Percentiles rank a stretch among this genome's conserved stretches.
Conservation (phyloP, 2,797 vertebrate genomes). For the Clarias pachynema region DNA sequence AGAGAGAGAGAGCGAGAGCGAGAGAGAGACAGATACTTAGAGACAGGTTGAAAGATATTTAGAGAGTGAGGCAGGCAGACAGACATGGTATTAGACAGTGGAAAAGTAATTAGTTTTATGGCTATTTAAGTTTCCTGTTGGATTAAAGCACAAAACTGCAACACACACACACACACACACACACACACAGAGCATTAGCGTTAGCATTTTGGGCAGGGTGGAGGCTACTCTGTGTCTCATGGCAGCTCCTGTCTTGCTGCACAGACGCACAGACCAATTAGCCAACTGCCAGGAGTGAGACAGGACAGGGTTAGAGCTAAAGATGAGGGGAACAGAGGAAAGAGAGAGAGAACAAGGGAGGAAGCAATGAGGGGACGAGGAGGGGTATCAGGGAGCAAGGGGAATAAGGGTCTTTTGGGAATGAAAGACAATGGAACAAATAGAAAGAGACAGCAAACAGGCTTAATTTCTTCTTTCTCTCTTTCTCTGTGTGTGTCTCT, state of each 20-base stretch:
- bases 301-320: constrained; percentile 62
- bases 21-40: not conserved
- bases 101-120: constrained; percentile 17
- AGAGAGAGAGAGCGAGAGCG: not conserved
- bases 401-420: constrained; percentile 9
- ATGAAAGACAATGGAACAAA: not conserved
- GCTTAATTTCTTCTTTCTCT: not conserved
- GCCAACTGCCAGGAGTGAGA: constrained; percentile 63
- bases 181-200: not conserved
- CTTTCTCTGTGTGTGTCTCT: not conserved
- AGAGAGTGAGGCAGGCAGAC: not conserved
- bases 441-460: not conserved
- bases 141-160: constrained; percentile 15
- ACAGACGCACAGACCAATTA: constrained; percentile 77
- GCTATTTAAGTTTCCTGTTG: constrained; percentile 23
- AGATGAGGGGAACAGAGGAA: not conserved
- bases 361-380: not conserved
- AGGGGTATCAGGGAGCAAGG: not conserved
- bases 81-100: not conserved
- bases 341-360: not conserved
- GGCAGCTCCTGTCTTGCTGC: constrained; percentile 72
- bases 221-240: constrained; percentile 63
- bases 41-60: too few relatives aligned
- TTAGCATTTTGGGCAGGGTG: constrained; percentile 10
- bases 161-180: constrained; percentile 11